Evolutionary conservation across 2,888 invertebrate genomes (phyloP), one percentile per base, ranked within the genome.

Genomic region (Atethmia centrago): DNA sequence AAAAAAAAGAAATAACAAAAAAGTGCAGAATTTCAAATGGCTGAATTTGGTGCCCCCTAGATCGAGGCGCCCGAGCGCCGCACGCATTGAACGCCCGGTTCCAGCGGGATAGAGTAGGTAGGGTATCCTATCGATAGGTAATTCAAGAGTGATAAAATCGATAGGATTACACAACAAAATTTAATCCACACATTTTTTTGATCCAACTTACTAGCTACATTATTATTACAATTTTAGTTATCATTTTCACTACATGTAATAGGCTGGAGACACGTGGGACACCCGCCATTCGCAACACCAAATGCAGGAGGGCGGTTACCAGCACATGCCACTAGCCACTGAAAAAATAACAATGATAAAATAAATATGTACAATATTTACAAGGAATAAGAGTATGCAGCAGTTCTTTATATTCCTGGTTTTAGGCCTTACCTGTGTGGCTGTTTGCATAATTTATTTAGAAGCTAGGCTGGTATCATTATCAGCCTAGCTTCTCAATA

Each of bases 291-390:
- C 3, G 93, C 94, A 1, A 95, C 93, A 61, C 95, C 95, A 77
- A 95, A 95, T 0, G 93, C 90, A n/a, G 95, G 94, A 8, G 91
- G 91, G 0, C 94, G 91, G 62, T 91, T 94, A 28, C 95, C 95
- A 3, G 92, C 89, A 84, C 92, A 92, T 0, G 93, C 91, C 58
- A 95, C 91, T 69, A 96, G 82, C 96, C 95, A 96, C 96, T 96
- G 90, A 55, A 91, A 91, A 65, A 68, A 83, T 21, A 45, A 56
- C 49, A 59, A 58, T 45, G 3, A 36, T n/a, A 19, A 14, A 51
- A n/a, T 3, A n/a, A 49, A 36, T 36, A 36, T 21, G 21, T n/a
- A 36, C 8, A 71, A 19, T 7, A 36, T 31, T 40, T 28, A 7
- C 21, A 68, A 45, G 10, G 7, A 25, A 10, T 61, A 40, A 16